phyloP scores from a whole-genome alignment of 2,113 vertebrate genomes.

The Mionectes macconnelli region DNA sequence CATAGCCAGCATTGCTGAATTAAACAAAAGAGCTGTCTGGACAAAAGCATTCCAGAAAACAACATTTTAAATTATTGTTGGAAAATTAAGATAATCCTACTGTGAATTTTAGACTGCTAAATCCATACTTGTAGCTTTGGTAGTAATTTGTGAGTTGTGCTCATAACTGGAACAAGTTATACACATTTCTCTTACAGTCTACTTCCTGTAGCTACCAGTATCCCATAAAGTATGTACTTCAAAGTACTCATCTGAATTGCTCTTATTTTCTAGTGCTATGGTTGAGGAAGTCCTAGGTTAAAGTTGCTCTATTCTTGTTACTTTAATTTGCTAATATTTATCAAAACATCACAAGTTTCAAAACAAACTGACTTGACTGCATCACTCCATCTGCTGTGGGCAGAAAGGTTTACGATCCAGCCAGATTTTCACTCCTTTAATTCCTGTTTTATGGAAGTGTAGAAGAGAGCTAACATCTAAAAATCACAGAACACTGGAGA shows the following conservation, averaged over 20 bases:
- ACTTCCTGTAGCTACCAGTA: background rate
- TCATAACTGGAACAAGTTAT: background rate
- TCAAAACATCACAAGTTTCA: background rate
- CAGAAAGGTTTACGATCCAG: background rate
- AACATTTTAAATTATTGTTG: background rate
- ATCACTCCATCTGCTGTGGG: background rate
- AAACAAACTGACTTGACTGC: background rate
- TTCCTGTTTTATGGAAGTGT: background rate
- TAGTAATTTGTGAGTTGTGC: background rate
- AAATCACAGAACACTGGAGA: background rate
- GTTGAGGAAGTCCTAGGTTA: background rate
- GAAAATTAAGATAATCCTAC: background rate
- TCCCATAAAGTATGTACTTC: background rate
- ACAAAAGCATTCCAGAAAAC: background rate
- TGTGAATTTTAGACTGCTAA: background rate
- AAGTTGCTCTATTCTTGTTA: background rate
- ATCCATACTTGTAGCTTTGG: background rate
- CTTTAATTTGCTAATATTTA: background rate
- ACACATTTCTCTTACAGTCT: background rate
- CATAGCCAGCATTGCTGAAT: background rate
- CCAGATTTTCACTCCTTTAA: background rate
- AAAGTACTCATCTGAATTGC: background rate
- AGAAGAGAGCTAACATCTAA: background rate
- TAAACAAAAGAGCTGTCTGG: background rate
- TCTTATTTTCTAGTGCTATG: background rate